phyloP scores from a whole-genome alignment of 2,113 vertebrate species.

The Prinia subflava region DNA sequence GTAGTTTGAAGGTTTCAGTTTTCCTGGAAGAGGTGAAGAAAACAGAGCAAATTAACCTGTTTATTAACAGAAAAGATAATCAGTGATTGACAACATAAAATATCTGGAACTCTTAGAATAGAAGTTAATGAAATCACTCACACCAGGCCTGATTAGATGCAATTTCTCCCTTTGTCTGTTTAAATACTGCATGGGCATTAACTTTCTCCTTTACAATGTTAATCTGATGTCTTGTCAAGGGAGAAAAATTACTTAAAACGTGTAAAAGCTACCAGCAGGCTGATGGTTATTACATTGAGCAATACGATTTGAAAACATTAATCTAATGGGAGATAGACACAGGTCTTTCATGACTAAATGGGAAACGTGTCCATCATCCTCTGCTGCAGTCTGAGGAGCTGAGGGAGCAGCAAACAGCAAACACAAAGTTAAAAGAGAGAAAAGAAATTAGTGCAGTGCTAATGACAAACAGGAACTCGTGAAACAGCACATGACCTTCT shows the following conservation, averaged over 20 bases:
- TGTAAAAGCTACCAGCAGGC: not conserved
- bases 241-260: conserved; percentile 3
- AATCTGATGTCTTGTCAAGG: conserved; percentile 25
- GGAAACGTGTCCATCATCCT: not conserved
- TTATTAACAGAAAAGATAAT: not conserved
- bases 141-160: not conserved
- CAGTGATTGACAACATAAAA: not conserved
- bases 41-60: not conserved
- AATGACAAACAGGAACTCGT: not conserved
- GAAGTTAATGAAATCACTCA: conserved; percentile 17
- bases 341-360: not conserved
- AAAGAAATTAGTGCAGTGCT: not conserved
- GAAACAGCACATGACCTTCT: not conserved
- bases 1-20: not conserved
- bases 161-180: conserved; percentile 1
- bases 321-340: not conserved
- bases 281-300: not conserved
- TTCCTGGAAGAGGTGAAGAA: not conserved
- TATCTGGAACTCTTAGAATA: not conserved
- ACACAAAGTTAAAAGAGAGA: not conserved
- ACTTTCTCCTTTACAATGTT: conserved; percentile 29
- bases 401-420: not conserved
- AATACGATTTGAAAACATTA: not conserved
- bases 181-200: conserved; percentile 29
- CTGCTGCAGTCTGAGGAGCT: not conserved